Percentiles rank a stretch among this genome's conserved stretches.
phyloP scores from a whole-genome alignment of 2,797 vertebrate genomes.

The Otus scops region DNA sequence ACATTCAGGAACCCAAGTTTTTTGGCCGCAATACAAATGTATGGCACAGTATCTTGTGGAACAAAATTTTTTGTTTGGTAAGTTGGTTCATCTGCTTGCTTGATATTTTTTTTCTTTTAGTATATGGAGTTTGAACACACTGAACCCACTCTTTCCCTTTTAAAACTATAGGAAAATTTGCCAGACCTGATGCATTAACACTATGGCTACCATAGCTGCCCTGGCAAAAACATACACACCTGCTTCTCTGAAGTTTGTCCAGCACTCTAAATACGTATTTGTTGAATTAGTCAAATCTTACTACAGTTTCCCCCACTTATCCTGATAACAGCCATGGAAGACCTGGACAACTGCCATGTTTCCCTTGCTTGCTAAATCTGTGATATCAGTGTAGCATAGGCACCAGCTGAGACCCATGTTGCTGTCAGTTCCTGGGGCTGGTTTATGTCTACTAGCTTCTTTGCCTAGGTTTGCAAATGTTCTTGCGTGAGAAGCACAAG shows the following conservation, averaged over 20 bases:
- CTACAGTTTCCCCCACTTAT: background rate
- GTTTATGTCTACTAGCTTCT: background rate
- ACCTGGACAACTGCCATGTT: background rate
- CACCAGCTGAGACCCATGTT: background rate
- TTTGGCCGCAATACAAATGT: background rate
- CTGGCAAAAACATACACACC: background rate
- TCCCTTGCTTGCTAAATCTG: background rate
- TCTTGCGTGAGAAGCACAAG: background rate
- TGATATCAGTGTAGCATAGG: background rate
- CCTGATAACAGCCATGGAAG: background rate
- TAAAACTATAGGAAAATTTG: background rate
- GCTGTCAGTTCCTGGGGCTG: background rate
- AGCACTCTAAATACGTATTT: background rate
- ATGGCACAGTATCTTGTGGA: background rate
- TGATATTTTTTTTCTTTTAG: background rate
- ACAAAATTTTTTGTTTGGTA: background rate
- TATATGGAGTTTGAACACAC: fast-evolving
- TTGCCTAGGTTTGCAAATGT: background rate
- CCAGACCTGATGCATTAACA: background rate
- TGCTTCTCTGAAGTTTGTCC: background rate
- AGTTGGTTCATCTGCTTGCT: background rate
- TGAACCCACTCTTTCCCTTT: background rate
- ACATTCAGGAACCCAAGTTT: background rate
- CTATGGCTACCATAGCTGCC: background rate
- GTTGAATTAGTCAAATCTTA: background rate